A percentile compares a stretch with the other conserved stretches of the same genome.
phyloP scores from a whole-genome alignment of 1,140 invertebrate species.

The Diuraphis noxia region DNA sequence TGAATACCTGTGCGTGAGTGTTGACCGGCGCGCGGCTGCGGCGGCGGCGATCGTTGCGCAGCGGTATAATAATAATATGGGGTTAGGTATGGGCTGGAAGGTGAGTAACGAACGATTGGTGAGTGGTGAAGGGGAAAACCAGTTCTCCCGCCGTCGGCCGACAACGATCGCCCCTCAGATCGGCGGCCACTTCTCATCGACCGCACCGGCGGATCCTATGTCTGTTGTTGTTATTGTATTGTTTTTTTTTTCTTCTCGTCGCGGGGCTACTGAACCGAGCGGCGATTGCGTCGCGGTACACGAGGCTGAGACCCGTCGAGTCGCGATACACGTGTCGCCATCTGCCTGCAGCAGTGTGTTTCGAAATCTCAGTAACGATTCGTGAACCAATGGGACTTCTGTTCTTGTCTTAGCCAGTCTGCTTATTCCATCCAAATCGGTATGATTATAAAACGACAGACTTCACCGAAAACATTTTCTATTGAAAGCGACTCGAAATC shows the following conservation, averaged over 20 bases:
- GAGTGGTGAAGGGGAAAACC: background rate
- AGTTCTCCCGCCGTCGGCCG: background rate
- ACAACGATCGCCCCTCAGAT: background rate
- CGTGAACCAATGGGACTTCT: too few relatives aligned
- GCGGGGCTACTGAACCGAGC: slow-evolving; percentile 22
- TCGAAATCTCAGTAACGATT: too few relatives aligned
- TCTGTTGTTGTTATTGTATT: slow-evolving; percentile 7
- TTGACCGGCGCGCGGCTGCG: slow-evolving; percentile 6
- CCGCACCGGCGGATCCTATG: background rate
- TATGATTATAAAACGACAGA: background rate
- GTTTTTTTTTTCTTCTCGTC: background rate
- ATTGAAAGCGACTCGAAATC: background rate
- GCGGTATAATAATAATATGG: background rate
- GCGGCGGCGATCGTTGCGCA: background rate
- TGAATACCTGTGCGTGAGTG: slow-evolving; percentile 41
- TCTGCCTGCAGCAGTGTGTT: background rate
- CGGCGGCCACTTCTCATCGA: background rate
- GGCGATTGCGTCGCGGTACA: background rate
- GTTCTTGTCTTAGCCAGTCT: background rate
- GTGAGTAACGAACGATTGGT: background rate
- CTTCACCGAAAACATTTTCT: background rate
- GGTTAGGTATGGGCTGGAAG: background rate
- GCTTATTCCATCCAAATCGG: background rate
- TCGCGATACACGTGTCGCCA: background rate
- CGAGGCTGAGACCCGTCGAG: background rate